A percentile compares a stretch with the other conserved stretches of the same genome.
Evolutionary conservation across 2,797 vertebrate species (phyloP).

Genomic region (Potorous gilbertii): DNA sequence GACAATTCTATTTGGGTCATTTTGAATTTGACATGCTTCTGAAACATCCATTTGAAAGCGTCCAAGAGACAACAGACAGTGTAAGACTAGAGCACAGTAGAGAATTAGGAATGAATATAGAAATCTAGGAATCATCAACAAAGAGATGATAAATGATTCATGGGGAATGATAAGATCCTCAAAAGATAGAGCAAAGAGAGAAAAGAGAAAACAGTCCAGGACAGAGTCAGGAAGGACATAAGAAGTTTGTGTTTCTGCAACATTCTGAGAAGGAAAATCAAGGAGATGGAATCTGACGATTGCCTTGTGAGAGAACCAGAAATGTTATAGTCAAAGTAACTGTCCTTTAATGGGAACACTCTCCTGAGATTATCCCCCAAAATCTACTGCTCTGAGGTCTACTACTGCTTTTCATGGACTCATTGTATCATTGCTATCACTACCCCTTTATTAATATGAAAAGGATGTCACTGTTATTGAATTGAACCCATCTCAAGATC

Average conservation of each 20-base stretch:
- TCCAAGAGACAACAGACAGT: not conserved
- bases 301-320: not conserved
- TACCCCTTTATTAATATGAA: not conserved
- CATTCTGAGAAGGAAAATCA: not conserved
- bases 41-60: not conserved
- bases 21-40: not conserved
- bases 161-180: not conserved
- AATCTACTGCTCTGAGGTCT: not conserved
- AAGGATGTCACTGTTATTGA: not conserved
- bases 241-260: not conserved
- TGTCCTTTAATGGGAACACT: not conserved
- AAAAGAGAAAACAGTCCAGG: not conserved
- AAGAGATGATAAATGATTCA: not conserved
- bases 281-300: not conserved
- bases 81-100: not conserved
- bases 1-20: not conserved
- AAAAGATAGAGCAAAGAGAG: not conserved
- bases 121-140: not conserved
- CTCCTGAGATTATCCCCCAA: not conserved
- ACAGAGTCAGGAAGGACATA: not conserved
- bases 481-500: not conserved
- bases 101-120: not conserved
- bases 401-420: not conserved
- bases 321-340: not conserved
- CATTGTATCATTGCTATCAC: not conserved